Base-by-base conservation (phyloP, 2,797 vertebrate species). In the Halcyon chelicuti region DNA sequence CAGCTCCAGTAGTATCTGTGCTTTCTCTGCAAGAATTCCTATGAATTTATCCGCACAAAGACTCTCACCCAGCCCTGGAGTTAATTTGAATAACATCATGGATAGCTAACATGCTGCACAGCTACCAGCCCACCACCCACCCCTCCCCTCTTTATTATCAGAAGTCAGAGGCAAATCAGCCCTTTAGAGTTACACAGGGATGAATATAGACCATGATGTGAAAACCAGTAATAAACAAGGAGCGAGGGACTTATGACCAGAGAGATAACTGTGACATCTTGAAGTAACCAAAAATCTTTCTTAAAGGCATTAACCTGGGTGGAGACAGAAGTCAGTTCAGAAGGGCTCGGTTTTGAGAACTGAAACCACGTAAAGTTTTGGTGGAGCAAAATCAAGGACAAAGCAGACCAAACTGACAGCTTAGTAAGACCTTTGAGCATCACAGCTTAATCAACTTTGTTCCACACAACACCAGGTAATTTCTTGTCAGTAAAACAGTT, bases 331-430 rank as follows among this genome's bases (percentile, higher is more conserved):
- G 79, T 77, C 85, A 66, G 18, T 60, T 55, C 65, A 21, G 54
- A 93, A 96, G 22, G 22, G 42, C 78, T 88, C 76, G 77, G 42
- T 62, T 93, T 91, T 66, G 58, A 90, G 82, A 88, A 88, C 31
- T 31, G 60, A 93, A 93, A 84, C 66, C 58, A 88, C 19, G 71
- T 52, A 62, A 62, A 84, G 33, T 42, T 84, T 78, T 70, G 49
- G 70, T 49, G 7, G 35, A 89, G 46, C 17, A 94, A 66, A 87
- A 57, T 68, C 81, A 77, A 92, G 88, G 67, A 84, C 58, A 88
- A 66, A 84, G 55, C 42, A 78, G 62, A 86, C 76, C 37, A 60
- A 90, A 66, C 60, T 70, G 85, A 93, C 91, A 94, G 93, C 80
- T 95, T 93, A 94, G 88, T 44, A 52, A 75, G 57, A 80, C 57